Conservation (phyloP, 1,140 invertebrate species). For the Drosophila seguyi region DNA sequence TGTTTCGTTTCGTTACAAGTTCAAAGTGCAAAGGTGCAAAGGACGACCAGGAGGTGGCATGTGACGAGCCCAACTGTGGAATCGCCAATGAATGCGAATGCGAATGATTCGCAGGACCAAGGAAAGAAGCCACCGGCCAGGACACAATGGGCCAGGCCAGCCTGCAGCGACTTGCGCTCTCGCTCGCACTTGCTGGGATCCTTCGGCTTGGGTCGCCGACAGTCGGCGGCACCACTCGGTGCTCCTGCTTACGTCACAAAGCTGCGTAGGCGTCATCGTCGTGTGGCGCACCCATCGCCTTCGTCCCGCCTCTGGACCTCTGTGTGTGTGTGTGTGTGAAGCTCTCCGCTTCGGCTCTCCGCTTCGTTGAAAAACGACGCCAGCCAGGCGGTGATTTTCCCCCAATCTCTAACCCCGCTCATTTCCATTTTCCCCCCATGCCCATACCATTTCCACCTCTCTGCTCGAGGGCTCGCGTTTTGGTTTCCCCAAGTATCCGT, state of each 20-base stretch:
- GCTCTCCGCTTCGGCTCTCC: conserved; percentile 18
- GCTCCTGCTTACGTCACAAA: conserved; percentile 79
- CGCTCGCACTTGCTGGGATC: conserved; percentile 7
- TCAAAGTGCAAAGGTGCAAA: conserved; percentile 32
- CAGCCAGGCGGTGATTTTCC: conserved; percentile 71
- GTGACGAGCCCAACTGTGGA: conserved; percentile 67
- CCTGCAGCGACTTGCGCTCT: conserved; percentile 43
- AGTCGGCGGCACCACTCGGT: conserved; percentile 9
- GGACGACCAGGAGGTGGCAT: conserved; percentile 29
- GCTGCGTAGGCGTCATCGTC: conserved; percentile 84
- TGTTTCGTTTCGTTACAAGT: background rate
- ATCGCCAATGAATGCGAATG: conserved; percentile 66
- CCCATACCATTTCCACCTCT: conserved; percentile 11
- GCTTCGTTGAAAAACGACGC: conserved; percentile 57
- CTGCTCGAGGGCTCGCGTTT: conserved; percentile 44
- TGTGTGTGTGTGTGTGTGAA: background rate
- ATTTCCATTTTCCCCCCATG: conserved; percentile 9
- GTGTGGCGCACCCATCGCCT: conserved; percentile 79
- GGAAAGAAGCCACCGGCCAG: conserved; percentile 53
- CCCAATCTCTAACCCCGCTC: no score
- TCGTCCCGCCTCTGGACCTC: conserved; percentile 21
- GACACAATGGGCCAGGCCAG: conserved; percentile 62
- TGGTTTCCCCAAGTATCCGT: conserved; percentile 57
- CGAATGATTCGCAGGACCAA: conserved; percentile 63
- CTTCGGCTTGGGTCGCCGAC: conserved; percentile 23